Base-by-base conservation (phyloP, 2,888 invertebrate species). In the Andrena chrysosceles region DNA sequence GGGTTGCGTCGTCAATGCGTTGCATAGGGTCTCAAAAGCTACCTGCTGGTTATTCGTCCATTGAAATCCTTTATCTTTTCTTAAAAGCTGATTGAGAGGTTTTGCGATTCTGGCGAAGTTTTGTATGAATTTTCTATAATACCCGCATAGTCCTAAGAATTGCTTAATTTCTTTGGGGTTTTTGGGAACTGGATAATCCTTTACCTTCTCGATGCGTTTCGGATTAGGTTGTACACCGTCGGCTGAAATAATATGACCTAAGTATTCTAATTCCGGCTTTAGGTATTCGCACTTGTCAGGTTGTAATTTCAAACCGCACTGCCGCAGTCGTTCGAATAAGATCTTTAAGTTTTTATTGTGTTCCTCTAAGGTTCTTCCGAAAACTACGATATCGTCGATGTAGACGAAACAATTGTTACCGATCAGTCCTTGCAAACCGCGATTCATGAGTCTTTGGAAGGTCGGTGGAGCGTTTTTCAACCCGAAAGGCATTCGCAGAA, bases 201-300 rank as follows among this genome's bases (percentile, higher is more conserved):
- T 33, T 33, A 33, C 33, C 33, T 33, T 33, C 2, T 33, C 33
- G 33, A 33, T 33, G 33, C 33, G 33, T 7, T 33, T 33, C 7
- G 54, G 52, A 29, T 73, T 49, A 2, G 64, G 73, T 35, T 33
- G n/a, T 2, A 73, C 54, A 2, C 64, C 64, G 13, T 64, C 35
- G 4, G 70, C 23, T 1, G 72, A 54, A 6, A 77, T 72, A 4
- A 78, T 2, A 5, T 78, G 72, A 0, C 62, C 67, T 23, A 78
- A n/a, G 1, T 72, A 78, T 42, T 62, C 70, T 20, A 78, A 3
- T 54, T 73, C 77, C 0, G 66, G 63, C 23, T 66, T 66, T 2
- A 72, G 2, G 4, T 64, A 68, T n/a, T 77, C 59, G 4, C 70
- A 77, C 0, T 79, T 79, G n/a, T 73, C 67, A 0, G 78, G 64